Evolutionary conservation across 2,113 vertebrate species (phyloP).

Genomic region (Gymnorhina tibicen): DNA sequence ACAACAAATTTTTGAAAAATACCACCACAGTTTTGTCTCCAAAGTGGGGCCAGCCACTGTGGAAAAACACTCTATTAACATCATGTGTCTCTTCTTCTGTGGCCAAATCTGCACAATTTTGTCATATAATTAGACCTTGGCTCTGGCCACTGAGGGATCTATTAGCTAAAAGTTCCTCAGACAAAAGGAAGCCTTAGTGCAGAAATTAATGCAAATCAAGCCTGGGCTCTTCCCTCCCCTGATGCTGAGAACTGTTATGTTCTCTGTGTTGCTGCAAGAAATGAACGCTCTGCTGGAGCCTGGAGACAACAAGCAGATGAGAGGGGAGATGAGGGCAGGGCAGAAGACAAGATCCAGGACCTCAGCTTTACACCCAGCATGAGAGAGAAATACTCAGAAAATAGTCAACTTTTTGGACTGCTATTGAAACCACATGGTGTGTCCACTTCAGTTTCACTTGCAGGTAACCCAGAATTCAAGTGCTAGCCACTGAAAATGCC

Average conservation of each 20-base stretch:
- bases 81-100: background rate
- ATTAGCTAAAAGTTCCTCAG: background rate
- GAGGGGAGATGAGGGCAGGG: background rate
- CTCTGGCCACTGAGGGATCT: background rate
- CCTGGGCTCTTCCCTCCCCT: background rate
- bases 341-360: background rate
- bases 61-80: background rate
- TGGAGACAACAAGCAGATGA: background rate
- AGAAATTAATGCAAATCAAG: slow-evolving; percentile 11
- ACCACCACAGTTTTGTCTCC: background rate
- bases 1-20: background rate
- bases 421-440: background rate
- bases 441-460: background rate
- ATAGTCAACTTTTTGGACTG: background rate
- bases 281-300: background rate
- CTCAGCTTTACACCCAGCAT: background rate
- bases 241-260: background rate
- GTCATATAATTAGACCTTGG: background rate
- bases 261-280: background rate
- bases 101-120: slow-evolving; percentile 10
- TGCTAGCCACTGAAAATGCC: background rate
- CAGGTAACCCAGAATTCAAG: background rate
- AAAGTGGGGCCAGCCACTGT: background rate
- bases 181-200: background rate
- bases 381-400: background rate